These are phyloP conservation scores for Gandaritis pyraliata DNA, from an alignment of 2,888 invertebrate genomes.

Conservation along the genomic window DNA sequence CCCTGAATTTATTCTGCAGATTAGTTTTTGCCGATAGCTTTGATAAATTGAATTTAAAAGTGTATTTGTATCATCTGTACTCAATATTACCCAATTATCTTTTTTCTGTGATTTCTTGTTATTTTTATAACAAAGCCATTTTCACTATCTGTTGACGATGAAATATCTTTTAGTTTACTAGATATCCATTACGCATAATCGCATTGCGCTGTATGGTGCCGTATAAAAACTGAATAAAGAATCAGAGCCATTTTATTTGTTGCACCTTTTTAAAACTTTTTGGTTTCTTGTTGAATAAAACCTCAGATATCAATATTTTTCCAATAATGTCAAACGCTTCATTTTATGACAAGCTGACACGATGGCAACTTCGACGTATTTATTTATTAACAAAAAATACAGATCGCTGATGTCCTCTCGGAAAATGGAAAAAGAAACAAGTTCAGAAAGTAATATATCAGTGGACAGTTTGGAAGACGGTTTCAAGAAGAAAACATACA, in stretches of 20 bases:
- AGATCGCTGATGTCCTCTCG: constrained; percentile 47
- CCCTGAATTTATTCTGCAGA: constrained; percentile 46
- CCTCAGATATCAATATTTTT: constrained; percentile 10
- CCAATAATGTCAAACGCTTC: constrained; percentile 9
- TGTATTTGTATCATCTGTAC: constrained; percentile 9
- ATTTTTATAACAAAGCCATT: no score
- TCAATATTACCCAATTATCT: no score
- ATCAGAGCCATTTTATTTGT: no score
- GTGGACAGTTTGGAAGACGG: constrained; percentile 70
- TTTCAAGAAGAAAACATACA: constrained; percentile 50
- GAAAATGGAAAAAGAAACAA: constrained; percentile 64
- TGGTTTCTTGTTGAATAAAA: not conserved
- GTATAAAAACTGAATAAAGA: no score
- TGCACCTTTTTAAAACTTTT: not conserved
- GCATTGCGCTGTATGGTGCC: no score
- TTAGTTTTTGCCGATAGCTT: constrained; percentile 37
- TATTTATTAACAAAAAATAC: constrained; percentile 63
- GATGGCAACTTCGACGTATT: constrained; percentile 61
- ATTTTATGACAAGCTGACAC: constrained; percentile 48
- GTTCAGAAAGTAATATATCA: constrained; percentile 67
- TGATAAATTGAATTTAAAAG: constrained; percentile 36
- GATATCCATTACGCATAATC: no score
- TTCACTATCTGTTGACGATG: no score
- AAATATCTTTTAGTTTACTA: no score
- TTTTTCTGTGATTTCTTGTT: not conserved